Percentiles rank a stretch among this genome's conserved stretches.
phyloP scores from a whole-genome alignment of 2,113 vertebrate species.

The Pholis gunnellus region DNA sequence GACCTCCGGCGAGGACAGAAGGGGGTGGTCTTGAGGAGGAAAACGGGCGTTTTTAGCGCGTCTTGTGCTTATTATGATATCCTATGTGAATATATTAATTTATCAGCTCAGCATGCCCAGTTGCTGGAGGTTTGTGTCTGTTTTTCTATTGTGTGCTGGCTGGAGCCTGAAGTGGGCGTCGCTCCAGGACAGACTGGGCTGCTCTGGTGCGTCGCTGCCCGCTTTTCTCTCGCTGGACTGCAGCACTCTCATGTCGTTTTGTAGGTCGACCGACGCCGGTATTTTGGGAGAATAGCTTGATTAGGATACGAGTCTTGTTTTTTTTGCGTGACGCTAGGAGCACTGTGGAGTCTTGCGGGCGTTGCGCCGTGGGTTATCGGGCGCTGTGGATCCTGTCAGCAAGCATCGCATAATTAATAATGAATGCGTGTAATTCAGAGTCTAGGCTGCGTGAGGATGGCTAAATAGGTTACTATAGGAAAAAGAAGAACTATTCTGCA shows the following conservation, averaged over 20 bases:
- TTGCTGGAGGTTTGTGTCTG: conserved; percentile 54
- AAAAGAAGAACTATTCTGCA: conserved; percentile 12
- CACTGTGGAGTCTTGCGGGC: conserved; percentile 36
- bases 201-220: conserved; percentile 72
- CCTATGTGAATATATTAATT: not conserved
- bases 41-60: conserved; percentile 78
- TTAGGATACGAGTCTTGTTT: not conserved
- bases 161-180: conserved; percentile 84
- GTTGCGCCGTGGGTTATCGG: conserved; percentile 67
- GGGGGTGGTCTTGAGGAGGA: conserved; percentile 53
- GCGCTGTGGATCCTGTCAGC: conserved; percentile 53
- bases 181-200: conserved; percentile 80
- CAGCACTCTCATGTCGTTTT: conserved; percentile 56
- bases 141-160: conserved; percentile 79
- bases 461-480: conserved; percentile 19
- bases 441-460: not conserved
- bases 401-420: conserved; percentile 31
- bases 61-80: not conserved
- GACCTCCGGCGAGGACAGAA: conserved; percentile 68
- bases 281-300: not conserved
- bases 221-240: conserved; percentile 76
- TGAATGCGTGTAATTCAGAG: conserved; percentile 34
- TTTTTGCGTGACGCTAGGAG: conserved; percentile 6
- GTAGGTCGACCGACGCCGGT: conserved; percentile 53
- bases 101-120: conserved; percentile 19